Evolutionary conservation across 2,888 invertebrate genomes (phyloP), one percentile per base, ranked within the genome.

Genomic region (Drosophila mettleri): DNA sequence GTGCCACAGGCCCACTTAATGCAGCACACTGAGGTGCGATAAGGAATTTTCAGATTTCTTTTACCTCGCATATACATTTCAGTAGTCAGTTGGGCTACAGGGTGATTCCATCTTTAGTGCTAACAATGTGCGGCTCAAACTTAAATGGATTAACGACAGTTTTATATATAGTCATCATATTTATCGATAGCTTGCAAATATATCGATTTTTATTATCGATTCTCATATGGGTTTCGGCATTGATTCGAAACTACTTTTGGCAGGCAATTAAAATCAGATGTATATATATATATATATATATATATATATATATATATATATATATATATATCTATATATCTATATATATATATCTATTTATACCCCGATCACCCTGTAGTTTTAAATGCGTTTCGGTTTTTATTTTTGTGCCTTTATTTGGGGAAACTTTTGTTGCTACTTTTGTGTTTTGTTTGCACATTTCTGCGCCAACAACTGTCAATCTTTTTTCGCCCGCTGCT

Each of bases 381-480:
- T 55, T 60, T 63, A 78, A 81, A 62, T 71, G 63, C 69, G 76
- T 69, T 79, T 81, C 65, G 69, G 69, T 75, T 80, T 85, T 69
- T 68, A 69, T 66, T 69, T 66, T 61, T 61, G 49, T 57, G 66
- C 67, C 67, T 70, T 80, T 83, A 80, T 82, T 82, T 53, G 75
- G 60, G 60, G 72, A 57, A 82, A 80, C 75, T 86, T 83, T 77
- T 74, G 81, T 81, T 78, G 78, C 62, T 64, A 76, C 78, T 69
- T 69, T 62, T 77, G 75, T 78, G 86, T 83, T 80, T 80, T 75
- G 86, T 80, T 86, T 84, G 86, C 84, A 69, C 84, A 81, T 86
- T 86, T 84, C 79, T 69, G 79, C 69, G 84, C 79, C 86, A 85
- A 84, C 79, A 84, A 84, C 84, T 84, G 86, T 86, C 84, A 86